Evolutionary conservation across 1,140 invertebrate genomes (phyloP), one percentile per base, ranked within the genome.

Genomic region (Drosophila littoralis): DNA sequence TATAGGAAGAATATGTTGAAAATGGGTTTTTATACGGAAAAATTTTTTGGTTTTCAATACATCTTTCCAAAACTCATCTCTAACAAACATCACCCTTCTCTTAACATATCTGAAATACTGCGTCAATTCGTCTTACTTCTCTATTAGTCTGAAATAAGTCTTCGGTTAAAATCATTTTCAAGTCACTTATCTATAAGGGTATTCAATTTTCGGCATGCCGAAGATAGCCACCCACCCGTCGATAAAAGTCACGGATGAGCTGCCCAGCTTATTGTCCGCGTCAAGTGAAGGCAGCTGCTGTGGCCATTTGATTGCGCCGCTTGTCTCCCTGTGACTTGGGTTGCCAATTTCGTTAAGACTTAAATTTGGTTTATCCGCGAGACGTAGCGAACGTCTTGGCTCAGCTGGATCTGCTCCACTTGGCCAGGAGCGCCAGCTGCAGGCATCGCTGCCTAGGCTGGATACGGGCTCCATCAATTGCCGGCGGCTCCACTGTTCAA

Each of bases 281-380:
- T 65, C 74, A 74, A 85, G 68, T 74, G 72, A 75, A 48, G 52
- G 45, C 63, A 36, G 51, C 58, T 35, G 75, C 82, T 86, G 75
- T 17, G 63, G 51, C 35, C 75, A 57, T 63, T 78, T 76, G 75
- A 85, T 79, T 82, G 79, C 75, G 32, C 7, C 64, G 54, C 40
- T 73, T 86, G 66, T 51, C 59, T 75, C 43, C 55, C 43, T 40
- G 38, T 68, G 69, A 33, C 13, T 54, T n/a, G 46, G 7, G 35
- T 13, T 17, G 51, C 36, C 66, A 75, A 78, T 75, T 59, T 68
- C 36, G 59, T 54, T 33, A 33, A 33, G 67, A n/a, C 66, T 82
- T 79, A 68, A 51, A 65, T 65, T 76, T 42, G 45, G 38, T 35
- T 68, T 73, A 36, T 57, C 66, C 17, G 57, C 69, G 13, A 75